phyloP scores from a whole-genome alignment of 2,113 vertebrate species.

The Rhinopomastus cyanomelas region DNA sequence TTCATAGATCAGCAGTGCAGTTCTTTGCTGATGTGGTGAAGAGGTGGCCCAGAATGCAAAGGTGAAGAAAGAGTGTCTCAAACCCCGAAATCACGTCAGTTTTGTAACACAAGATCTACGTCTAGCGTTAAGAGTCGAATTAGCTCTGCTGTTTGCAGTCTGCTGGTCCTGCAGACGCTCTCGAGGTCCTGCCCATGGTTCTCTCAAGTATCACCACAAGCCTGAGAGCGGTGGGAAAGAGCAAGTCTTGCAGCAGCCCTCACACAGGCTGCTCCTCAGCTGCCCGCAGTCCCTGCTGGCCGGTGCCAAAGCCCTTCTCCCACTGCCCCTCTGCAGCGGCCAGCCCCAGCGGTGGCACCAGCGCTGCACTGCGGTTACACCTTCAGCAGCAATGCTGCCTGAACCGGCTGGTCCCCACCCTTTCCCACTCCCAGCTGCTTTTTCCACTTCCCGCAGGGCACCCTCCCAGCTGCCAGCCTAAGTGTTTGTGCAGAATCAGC shows the following conservation, averaged over 20 bases:
- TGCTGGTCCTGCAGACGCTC: background rate
- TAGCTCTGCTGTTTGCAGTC: background rate
- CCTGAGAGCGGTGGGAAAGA: background rate
- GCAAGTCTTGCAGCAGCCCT: background rate
- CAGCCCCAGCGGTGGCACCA: background rate
- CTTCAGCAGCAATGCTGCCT: background rate
- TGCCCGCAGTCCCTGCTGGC: background rate
- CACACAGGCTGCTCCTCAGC: background rate
- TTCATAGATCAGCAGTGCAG: background rate
- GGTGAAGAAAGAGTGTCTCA: background rate
- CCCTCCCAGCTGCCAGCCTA: background rate
- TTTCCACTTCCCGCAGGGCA: background rate
- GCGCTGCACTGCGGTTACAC: background rate
- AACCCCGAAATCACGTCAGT: background rate
- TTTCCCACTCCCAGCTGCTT: slow-evolving; percentile 45
- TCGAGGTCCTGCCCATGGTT: background rate
- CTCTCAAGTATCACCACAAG: background rate
- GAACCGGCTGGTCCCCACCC: slow-evolving; percentile 19
- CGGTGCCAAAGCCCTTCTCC: background rate
- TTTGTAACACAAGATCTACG: background rate
- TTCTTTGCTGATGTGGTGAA: background rate
- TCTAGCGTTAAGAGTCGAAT: background rate
- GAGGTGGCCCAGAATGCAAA: background rate
- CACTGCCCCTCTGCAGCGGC: background rate
- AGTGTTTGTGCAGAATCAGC: slow-evolving; percentile 44